These are phyloP conservation scores for Corvus hawaiiensis DNA, from an alignment of 2,113 vertebrate species.

Conservation along the genomic window DNA sequence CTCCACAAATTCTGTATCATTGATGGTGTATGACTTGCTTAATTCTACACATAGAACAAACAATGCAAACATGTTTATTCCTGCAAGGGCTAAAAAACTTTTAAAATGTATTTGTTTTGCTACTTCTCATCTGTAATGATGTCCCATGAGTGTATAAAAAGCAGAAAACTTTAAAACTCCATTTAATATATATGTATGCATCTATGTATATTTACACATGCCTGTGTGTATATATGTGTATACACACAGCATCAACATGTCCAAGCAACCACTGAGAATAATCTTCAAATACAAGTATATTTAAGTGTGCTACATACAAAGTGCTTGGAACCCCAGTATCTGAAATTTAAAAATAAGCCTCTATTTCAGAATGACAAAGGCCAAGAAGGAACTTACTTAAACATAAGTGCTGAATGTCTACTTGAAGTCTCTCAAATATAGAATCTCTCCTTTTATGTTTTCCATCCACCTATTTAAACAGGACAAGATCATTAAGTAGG, in stretches of 20 bases:
- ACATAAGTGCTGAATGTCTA: slow-evolving; percentile 95
- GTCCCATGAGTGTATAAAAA: not conserved
- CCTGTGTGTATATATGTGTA: no score
- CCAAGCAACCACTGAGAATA: not conserved
- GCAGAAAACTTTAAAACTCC: not conserved
- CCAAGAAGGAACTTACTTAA: slow-evolving; percentile 77
- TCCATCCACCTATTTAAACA: slow-evolving; percentile 85
- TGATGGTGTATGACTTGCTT: not conserved
- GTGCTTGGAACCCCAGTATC: not conserved
- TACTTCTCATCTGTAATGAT: not conserved
- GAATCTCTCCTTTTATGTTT: slow-evolving; percentile 82
- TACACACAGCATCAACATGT: not conserved
- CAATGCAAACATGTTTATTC: not conserved
- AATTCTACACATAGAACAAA: not conserved
- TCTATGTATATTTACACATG: not conserved
- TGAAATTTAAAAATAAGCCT: not conserved
- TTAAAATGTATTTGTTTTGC: not conserved
- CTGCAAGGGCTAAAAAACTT: not conserved
- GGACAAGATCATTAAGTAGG: not conserved
- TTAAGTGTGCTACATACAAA: not conserved
- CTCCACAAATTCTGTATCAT: not conserved
- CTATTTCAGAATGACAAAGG: not conserved
- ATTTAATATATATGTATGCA: not conserved
- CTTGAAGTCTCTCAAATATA: slow-evolving; percentile 88
- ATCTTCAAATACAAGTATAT: not conserved